Evolutionary conservation across 2,888 invertebrate genomes (phyloP).

Genomic region (Drosophila borborema): DNA sequence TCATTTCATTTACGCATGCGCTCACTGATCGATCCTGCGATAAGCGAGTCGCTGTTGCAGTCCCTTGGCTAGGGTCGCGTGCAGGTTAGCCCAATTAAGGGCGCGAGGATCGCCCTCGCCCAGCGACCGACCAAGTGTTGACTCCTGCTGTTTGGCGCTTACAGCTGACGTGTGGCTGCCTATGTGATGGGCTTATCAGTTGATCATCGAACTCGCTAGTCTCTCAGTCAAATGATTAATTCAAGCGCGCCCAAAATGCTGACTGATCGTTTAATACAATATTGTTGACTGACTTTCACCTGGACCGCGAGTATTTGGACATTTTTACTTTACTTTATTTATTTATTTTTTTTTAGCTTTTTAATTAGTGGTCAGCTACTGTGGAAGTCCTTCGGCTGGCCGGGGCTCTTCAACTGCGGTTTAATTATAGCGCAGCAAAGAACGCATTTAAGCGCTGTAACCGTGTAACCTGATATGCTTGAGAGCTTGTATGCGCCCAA

Average conservation of each 20-base stretch:
- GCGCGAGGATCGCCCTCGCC: conserved; percentile 39
- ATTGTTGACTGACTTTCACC: conserved; percentile 51
- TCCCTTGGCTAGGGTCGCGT: conserved; percentile 54
- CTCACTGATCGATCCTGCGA: conserved; percentile 57
- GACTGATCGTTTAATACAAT: conserved; percentile 82
- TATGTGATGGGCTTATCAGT: conserved; percentile 80
- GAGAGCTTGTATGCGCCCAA: conserved; percentile 60
- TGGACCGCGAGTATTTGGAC: conserved; percentile 58
- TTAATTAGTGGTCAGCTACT: conserved; percentile 73
- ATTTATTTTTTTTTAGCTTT: not conserved
- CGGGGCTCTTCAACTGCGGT: conserved; percentile 56
- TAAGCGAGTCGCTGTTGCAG: conserved; percentile 43
- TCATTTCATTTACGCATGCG: conserved; percentile 82
- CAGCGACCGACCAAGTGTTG: conserved; percentile 65
- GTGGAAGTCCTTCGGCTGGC: conserved; percentile 21
- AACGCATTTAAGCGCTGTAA: conserved; percentile 61
- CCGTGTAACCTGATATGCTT: conserved; percentile 79
- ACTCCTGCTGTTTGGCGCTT: conserved; percentile 84
- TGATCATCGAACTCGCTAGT: conserved; percentile 67
- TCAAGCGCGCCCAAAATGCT: conserved; percentile 71
- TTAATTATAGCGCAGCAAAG: conserved; percentile 68
- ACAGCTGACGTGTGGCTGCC: conserved; percentile 83
- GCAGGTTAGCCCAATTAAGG: conserved; percentile 57
- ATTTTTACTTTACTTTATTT: conserved; percentile 44
- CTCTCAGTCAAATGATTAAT: conserved; percentile 68